Percentiles rank a stretch among this genome's conserved stretches.
These are phyloP conservation scores for Dryas iulia DNA, from an alignment of 1,140 invertebrate species.

Conservation along the genomic window DNA sequence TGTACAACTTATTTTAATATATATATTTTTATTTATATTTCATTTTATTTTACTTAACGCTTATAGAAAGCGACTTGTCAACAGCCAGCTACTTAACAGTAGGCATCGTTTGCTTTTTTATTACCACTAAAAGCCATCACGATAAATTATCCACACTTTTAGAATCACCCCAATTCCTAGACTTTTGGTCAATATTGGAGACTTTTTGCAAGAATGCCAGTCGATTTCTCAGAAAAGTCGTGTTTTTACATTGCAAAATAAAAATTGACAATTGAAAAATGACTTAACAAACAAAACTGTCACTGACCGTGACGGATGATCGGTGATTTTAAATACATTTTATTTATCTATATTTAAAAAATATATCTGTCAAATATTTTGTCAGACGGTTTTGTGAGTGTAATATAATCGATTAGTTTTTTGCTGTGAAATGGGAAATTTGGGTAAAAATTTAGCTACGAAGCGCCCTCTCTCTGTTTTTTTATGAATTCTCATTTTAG, in stretches of 20 bases:
- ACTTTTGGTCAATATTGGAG: background rate
- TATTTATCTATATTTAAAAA: background rate
- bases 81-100: no score
- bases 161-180: background rate
- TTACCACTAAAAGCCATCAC: background rate
- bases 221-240: background rate
- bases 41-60: background rate
- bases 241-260: background rate
- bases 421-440: background rate
- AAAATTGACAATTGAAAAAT: slow-evolving; percentile 1
- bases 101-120: background rate
- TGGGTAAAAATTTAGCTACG: background rate
- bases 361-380: background rate
- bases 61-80: background rate
- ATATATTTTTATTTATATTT: no score
- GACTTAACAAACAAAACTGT: background rate
- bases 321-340: slow-evolving; percentile 3
- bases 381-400: background rate
- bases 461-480: slow-evolving; percentile 42
- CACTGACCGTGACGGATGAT: background rate
- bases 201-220: background rate
- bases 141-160: slow-evolving; percentile 1
- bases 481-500: slow-evolving; percentile 33
- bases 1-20: no score
- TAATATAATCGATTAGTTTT: background rate